Evolutionary conservation across 2,797 vertebrate genomes (phyloP).

Genomic region (Arnoldichthys spilopterus): DNA sequence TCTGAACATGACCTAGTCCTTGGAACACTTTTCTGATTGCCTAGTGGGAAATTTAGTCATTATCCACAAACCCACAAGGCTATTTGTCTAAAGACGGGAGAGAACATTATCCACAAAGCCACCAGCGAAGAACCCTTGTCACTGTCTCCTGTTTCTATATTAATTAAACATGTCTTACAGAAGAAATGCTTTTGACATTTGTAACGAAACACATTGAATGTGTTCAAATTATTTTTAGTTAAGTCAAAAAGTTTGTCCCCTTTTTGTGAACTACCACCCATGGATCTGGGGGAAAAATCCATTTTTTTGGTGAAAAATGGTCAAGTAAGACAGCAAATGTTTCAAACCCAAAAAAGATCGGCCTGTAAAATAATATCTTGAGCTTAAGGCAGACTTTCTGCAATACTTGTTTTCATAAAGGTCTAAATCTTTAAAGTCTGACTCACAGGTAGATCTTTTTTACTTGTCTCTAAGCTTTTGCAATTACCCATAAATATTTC

Average conservation of each 20-base stretch:
- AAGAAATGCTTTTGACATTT: background rate
- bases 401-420: conserved; percentile 29
- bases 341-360: no score
- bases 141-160: background rate
- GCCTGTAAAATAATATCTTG: conserved; percentile 3
- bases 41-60: background rate
- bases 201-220: background rate
- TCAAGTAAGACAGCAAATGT: no score
- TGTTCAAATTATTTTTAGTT: background rate
- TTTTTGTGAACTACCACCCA: background rate
- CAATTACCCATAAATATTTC: conserved; percentile 28
- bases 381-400: conserved; percentile 17
- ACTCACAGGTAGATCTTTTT: background rate
- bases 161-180: background rate
- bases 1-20: background rate
- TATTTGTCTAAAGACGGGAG: background rate
- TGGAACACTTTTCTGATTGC: background rate
- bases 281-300: background rate
- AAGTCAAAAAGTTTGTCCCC: background rate
- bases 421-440: background rate
- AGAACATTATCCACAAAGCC: background rate
- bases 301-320: background rate
- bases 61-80: background rate
- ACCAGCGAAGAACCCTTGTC: no score
- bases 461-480: background rate